Evolutionary conservation across 2,888 invertebrate species (phyloP).

Genomic region (Chesias legatella): DNA sequence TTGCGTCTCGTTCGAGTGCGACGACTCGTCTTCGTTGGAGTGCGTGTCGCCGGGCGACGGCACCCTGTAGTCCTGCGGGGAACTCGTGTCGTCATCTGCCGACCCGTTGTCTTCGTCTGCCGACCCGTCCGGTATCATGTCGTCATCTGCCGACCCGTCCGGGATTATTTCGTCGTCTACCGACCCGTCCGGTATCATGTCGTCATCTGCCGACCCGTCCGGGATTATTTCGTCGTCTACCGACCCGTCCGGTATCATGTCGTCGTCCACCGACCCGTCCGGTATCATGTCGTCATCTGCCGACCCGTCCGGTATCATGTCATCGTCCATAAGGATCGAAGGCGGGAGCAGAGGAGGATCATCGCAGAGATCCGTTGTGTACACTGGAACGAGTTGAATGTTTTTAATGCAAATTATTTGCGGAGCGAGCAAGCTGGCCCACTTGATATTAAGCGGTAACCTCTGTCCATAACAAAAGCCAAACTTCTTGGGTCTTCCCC

Average conservation of each 20-base stretch:
- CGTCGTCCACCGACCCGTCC: too few relatives aligned
- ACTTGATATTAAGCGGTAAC: too few relatives aligned
- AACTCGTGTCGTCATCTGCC: conserved; percentile 60
- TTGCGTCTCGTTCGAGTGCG: conserved; percentile 48
- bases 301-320: conserved; percentile 44
- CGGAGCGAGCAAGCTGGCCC: too few relatives aligned
- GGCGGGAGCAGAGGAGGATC: conserved; percentile 73
- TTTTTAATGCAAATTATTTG: too few relatives aligned
- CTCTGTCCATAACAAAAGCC: too few relatives aligned
- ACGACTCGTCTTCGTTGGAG: conserved; percentile 35
- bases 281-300: too few relatives aligned
- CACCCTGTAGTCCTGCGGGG: conserved; percentile 55
- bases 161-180: too few relatives aligned
- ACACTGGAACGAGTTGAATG: conserved; percentile 62
- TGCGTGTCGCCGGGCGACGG: conserved; percentile 35
- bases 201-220: too few relatives aligned
- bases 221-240: too few relatives aligned
- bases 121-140: conserved; percentile 44
- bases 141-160: too few relatives aligned
- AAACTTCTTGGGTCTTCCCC: too few relatives aligned
- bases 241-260: conserved; percentile 44
- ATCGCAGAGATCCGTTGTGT: conserved; percentile 70
- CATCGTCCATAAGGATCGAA: conserved; percentile 79
- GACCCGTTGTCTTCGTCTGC: conserved; percentile 59
- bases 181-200: conserved; percentile 44